Percentiles rank a stretch among this genome's conserved stretches.
phyloP scores from a whole-genome alignment of 2,797 vertebrate genomes.

The Adelosebastes latens region DNA sequence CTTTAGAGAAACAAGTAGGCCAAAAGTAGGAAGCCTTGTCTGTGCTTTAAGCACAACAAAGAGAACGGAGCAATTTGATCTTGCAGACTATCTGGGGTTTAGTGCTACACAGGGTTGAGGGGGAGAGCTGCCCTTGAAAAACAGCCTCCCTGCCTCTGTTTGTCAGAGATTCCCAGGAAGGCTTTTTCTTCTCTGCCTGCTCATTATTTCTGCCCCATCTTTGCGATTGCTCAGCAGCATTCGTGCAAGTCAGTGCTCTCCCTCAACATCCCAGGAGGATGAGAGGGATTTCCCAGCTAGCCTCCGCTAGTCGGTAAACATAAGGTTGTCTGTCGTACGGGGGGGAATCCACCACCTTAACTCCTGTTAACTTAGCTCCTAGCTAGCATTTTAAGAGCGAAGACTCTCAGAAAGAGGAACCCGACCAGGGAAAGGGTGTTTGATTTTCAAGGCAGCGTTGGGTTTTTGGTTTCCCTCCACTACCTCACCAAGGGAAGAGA shows the following conservation, averaged over 20 bases:
- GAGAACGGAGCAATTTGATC: conserved; percentile 71
- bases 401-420: conserved; percentile 2
- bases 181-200: conserved; percentile 24
- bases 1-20: conserved; percentile 69
- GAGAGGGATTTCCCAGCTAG: conserved; percentile 61
- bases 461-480: conserved; percentile 49
- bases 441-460: conserved; percentile 12
- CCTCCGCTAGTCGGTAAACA: conserved; percentile 20
- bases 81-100: conserved; percentile 49
- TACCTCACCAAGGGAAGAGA: conserved; percentile 36
- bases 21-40: conserved; percentile 71
- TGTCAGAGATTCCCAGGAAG: conserved; percentile 56
- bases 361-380: not conserved
- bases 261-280: conserved; percentile 63
- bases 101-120: not conserved
- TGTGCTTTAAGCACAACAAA: conserved; percentile 75
- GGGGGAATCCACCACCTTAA: not conserved
- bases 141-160: conserved; percentile 43
- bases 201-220: conserved; percentile 55
- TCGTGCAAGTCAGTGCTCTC: conserved; percentile 47
- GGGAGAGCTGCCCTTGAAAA: conserved; percentile 44
- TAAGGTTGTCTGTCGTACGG: not conserved
- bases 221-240: conserved; percentile 62
- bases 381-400: not conserved
- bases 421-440: conserved; percentile 5